Evolutionary conservation across 2,888 invertebrate genomes (phyloP), one percentile per base, ranked within the genome.

Genomic region (Andrena haemorrhoa): DNA sequence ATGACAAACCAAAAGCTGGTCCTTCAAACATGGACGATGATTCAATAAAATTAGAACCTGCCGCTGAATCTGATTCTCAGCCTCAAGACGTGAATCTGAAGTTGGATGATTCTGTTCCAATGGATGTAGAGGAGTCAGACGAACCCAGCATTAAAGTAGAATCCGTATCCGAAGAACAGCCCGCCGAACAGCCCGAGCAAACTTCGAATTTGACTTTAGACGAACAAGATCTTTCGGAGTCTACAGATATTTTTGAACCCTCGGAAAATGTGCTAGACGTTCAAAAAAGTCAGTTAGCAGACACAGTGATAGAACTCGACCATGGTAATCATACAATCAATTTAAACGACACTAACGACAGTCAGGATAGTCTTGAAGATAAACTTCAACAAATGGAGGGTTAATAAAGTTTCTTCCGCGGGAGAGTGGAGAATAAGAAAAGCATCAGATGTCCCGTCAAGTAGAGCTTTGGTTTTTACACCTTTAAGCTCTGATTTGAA

Each of bases 371-470:
- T 75, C 89, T 94, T 20, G 94, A 94, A 77, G 93, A 93, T 51
- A 93, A 93, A 83, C 89, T 94, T 20, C 93, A 93, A 58, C 93
- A 93, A 71, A 94, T 94, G 92, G 94, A 94, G 47, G 93, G 94
- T 74, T 93, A 76, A 92, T 93, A 76, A 92, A 75, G 2, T 53
- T 51, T 65, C n/a, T 47, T 31, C 4, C 65, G 23, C 8, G 23
- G 31, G 10, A 20, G n/a, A 73, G 5, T 41, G n/a, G 53, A 0
- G 10, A 51, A 10, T 51, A 49, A 51, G 29, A 29, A 70, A 60
- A 16, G 16, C 20, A 49, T 2, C 8, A 29, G 1, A 64, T 58
- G 8, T 26, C 8, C 49, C 66, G 60, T 53, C 12, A 23, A 58
- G n/a, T 20, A 60, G 26, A 66, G 16, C 49, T 35, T n/a, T 33